Evolutionary conservation across 2,888 invertebrate species (phyloP), one percentile per base, ranked within the genome.

Genomic region (Ceratothoa steindachneri): DNA sequence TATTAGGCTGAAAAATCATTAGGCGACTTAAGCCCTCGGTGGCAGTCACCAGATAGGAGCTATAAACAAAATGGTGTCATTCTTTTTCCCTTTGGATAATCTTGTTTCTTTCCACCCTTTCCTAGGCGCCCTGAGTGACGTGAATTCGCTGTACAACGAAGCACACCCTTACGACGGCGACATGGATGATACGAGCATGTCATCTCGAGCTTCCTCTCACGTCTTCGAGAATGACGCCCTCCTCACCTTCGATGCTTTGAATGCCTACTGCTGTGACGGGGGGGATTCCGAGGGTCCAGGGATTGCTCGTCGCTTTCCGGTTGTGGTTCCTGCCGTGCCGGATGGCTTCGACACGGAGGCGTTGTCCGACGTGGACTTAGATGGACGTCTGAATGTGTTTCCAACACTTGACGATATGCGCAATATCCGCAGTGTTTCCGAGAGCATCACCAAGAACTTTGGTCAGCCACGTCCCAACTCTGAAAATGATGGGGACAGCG

Each of bases 171-270:
- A 86, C 67, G 87, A 87, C 80, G 83, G 83, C 24, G 87, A 88
- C 82, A 87, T 88, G 82, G 88, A 88, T 83, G 88, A 93, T 83
- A 92, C 92, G 80, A 89, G 89, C 81, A 89, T 93, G 80, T 93
- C 93, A 2, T 93, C 93, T 5, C 87, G 93, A 77, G 93, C 93
- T 41, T 93, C 92, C 27, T 92, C 93, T 15, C 88, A 92, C 9
- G 88, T 93, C 67, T 89, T 93, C 81, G 91, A 91, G 84, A 90
- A 90, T 0, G 91, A 91, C 82, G 81, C 81, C 22, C 72, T 81
- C 27, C 72, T 81, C 28, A 82, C 82, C 70, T 80, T 81, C 52
- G 83, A 83, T 68, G 81, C 82, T 29, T 80, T 82, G 80, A 91
- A 91, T 84, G 91, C 91, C 69, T 89, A 93, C 81, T 94, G 94